phyloP scores from a whole-genome alignment of 1,140 invertebrate species.

The Drosophila leontia region DNA sequence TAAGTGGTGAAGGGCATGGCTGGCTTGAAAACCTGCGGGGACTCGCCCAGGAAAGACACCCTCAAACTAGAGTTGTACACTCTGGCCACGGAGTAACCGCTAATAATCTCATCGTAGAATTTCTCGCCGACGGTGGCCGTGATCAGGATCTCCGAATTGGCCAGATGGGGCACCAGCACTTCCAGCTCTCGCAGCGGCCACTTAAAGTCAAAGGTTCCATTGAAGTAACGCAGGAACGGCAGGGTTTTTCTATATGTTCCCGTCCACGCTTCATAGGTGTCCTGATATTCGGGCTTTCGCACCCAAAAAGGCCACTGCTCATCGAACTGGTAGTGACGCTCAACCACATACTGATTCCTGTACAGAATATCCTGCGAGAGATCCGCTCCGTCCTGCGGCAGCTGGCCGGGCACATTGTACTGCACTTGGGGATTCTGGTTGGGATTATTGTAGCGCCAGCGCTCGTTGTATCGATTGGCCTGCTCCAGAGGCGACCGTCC shows the following conservation, averaged over 20 bases:
- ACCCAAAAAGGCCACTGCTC: constrained; percentile 93
- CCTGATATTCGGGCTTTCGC: constrained; percentile 85
- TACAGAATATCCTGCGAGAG: constrained; percentile 70
- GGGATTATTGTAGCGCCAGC: constrained; percentile 67
- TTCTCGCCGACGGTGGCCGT: constrained; percentile 95
- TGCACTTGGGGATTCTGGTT: constrained; percentile 65
- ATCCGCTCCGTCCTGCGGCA: constrained; percentile 63
- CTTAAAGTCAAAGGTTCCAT: constrained; percentile 93
- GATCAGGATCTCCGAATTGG: constrained; percentile 93
- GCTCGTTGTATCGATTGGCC: constrained; percentile 62
- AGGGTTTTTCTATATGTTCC: constrained; percentile 86
- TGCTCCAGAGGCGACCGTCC: constrained; percentile 77
- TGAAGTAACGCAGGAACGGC: constrained; percentile 91
- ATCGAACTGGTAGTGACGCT: constrained; percentile 91
- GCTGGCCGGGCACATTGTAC: constrained; percentile 49
- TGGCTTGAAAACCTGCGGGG: constrained; percentile 97
- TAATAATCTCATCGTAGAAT: constrained; percentile 93
- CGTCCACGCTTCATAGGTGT: constrained; percentile 70
- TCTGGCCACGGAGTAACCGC: constrained; percentile 94
- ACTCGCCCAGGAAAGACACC: constrained; percentile 94
- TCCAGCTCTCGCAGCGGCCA: constrained; percentile 93
- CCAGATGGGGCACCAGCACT: constrained; percentile 88
- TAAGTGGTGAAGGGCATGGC: constrained; percentile 90
- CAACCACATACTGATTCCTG: constrained; percentile 87
- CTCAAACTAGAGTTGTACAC: constrained; percentile 94